Evolutionary conservation across 2,888 invertebrate genomes (phyloP).

Genomic region (Hirtodrosophila cameraria): DNA sequence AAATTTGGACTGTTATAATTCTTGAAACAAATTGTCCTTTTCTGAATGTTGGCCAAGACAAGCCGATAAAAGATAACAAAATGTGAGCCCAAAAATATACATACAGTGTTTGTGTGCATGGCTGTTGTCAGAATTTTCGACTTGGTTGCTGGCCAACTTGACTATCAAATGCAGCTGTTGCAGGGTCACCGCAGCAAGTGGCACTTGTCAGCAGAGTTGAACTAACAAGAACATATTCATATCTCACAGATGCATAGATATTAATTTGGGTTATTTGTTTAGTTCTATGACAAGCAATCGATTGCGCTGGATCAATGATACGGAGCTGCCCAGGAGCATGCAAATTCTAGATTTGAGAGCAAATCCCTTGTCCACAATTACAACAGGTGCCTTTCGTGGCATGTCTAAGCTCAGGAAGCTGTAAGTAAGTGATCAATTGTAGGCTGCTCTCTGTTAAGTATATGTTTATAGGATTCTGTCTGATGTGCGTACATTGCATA

Average conservation of each 20-base stretch:
- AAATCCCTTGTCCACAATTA: conserved; percentile 91
- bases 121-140: conserved; percentile 51
- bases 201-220: conserved; percentile 61
- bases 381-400: conserved; percentile 89
- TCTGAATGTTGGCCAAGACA: conserved; percentile 63
- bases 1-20: conserved; percentile 16
- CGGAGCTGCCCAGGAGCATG: conserved; percentile 89
- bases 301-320: conserved; percentile 90
- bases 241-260: conserved; percentile 8
- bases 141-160: conserved; percentile 63
- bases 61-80: conserved; percentile 54
- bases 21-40: conserved; percentile 13
- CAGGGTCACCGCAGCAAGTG: conserved; percentile 43
- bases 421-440: conserved; percentile 85
- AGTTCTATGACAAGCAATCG: conserved; percentile 93
- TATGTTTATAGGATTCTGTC: conserved; percentile 89
- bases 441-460: background rate
- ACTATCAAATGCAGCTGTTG: conserved; percentile 66
- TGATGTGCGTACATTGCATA: conserved; percentile 91
- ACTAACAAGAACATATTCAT: conserved; percentile 33
- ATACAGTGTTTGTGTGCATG: conserved; percentile 52
- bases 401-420: conserved; percentile 91
- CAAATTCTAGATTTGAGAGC: conserved; percentile 92
- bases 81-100: conserved; percentile 43
- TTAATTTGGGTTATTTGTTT: conserved; percentile 51